Percentiles rank a stretch among this genome's conserved stretches.
Evolutionary conservation across 2,888 invertebrate genomes (phyloP).

Genomic region (Megalurothrips usitatus): DNA sequence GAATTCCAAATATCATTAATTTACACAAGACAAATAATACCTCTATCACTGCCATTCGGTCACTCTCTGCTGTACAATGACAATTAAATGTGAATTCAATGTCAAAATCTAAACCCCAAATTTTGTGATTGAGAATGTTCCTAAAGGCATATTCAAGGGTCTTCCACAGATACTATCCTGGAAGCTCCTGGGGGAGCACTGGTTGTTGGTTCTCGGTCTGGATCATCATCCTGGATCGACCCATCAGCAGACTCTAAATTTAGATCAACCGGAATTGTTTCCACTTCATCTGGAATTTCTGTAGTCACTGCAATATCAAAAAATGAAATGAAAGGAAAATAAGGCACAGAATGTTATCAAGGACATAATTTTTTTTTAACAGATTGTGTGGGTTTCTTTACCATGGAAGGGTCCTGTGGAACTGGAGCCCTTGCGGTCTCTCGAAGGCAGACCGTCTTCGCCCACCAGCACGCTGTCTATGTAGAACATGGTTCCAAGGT

Average conservation of each 20-base stretch:
- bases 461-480: slow-evolving; percentile 56
- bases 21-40: not conserved
- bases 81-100: not conserved
- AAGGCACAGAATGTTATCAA: not conserved
- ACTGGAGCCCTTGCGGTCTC: not conserved
- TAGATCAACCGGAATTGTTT: slow-evolving; percentile 8
- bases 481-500: slow-evolving; percentile 61
- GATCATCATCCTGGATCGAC: not conserved
- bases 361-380: not conserved
- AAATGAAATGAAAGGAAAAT: not conserved
- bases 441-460: slow-evolving; percentile 31
- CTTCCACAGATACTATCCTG: not conserved
- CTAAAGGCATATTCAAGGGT: not conserved
- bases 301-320: not conserved
- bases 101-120: not conserved
- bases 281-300: not conserved
- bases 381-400: not conserved
- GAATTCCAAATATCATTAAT: not conserved
- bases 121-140: not conserved
- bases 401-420: not conserved
- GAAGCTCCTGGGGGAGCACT: not conserved
- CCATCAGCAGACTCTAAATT: not conserved
- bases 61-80: not conserved
- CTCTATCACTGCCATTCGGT: not conserved
- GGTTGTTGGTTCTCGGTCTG: slow-evolving; percentile 8